Evolutionary conservation across 2,113 vertebrate genomes (phyloP), one percentile per base, ranked within the genome.

Genomic region (Lethenteron camtschaticum): DNA sequence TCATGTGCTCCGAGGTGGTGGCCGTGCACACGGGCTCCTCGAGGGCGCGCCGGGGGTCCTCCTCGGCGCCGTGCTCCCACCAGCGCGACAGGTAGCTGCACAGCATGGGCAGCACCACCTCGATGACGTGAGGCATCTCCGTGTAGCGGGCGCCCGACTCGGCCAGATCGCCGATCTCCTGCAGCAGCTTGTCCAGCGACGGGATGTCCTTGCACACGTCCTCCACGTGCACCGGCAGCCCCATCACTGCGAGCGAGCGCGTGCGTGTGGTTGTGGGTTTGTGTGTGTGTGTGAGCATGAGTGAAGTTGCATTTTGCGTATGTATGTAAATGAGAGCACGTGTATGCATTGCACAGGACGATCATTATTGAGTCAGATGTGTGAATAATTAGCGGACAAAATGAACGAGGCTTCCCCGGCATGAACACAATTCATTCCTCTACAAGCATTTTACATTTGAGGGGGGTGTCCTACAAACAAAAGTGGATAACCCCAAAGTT

Each of bases 11-110:
- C 1, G 89, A 90, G 0, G 82, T 86, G 66, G 95, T 82, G 1
- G 82, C 85, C 1, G 91, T 95, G 74, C 91, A 95, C 24, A 16
- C 8, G 24, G 63, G 63, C 41, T 41, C 41, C 75, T 77, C 80
- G 69, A 85, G 84, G 0, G 78, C 76, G 18, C 74, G 78, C 7
- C 84, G 84, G 0, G 78, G 77, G 63, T 79, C 83, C 75, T 76
- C 88, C 76, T 95, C 89, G 0, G 88, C 87, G 2, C 91, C 90
- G 0, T 89, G 81, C 41, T 96, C 89, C 91, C 91, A 96, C 91
- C 91, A 96, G 57, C 87, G 87, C 4, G 91, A 95, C 87, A 95
- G 87, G 78, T 96, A 96, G 75, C 87, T 94, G 68, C 91, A 96
- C 1, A 96, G 73, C 89, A 95, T 88, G 2, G 91, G 91, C 77